Percentiles rank a stretch among this genome's conserved stretches.
Conservation (phyloP, 2,797 vertebrate species). For the Myoxocephalus aenaeus region DNA sequence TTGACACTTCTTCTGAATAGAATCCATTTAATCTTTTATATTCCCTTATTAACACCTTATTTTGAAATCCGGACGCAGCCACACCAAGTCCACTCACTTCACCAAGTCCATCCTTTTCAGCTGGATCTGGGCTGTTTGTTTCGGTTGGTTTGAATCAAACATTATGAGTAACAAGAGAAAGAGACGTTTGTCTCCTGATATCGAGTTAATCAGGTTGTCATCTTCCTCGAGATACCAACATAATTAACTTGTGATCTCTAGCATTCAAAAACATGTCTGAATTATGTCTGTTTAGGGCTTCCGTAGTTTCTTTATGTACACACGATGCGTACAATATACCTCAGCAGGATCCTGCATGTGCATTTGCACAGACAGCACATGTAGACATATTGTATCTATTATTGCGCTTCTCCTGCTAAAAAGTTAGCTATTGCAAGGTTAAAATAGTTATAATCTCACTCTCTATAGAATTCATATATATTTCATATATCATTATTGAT, state of each 20-base stretch:
- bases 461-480: slow-evolving; percentile 50
- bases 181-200: neutral
- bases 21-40: neutral
- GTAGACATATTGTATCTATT: slow-evolving; percentile 54
- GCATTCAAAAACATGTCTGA: neutral
- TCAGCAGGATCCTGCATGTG: slow-evolving; percentile 51
- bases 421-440: slow-evolving; percentile 76
- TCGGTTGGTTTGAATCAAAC: neutral
- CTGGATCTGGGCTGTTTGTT: neutral
- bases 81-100: too few species aligned
- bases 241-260: neutral
- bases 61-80: neutral
- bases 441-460: slow-evolving; percentile 73
- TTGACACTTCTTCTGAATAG: neutral
- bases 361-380: slow-evolving; percentile 48
- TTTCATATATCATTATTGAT: slow-evolving; percentile 58
- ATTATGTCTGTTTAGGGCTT: neutral
- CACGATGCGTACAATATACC: slow-evolving; percentile 48
- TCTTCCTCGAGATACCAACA: neutral
- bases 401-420: slow-evolving; percentile 76
- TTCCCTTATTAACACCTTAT: neutral
- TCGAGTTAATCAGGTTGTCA: neutral
- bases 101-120: neutral
- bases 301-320: slow-evolving; percentile 56
- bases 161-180: neutral